These are phyloP conservation scores for Lipophrys pholis DNA, from an alignment of 2,113 vertebrate species.

Conservation along the genomic window DNA sequence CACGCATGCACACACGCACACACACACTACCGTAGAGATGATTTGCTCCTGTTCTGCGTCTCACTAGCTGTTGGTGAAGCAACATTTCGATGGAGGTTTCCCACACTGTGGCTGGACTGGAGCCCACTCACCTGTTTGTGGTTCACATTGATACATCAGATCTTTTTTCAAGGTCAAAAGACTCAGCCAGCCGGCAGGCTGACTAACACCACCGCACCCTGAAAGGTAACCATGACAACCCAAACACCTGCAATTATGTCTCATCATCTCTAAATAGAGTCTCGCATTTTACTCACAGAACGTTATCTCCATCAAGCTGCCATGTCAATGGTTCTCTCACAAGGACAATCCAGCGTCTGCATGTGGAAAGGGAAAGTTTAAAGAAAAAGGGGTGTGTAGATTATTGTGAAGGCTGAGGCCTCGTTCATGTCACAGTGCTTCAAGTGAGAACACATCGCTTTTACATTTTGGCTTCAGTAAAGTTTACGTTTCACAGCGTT, in stretches of 20 bases:
- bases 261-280: constrained; percentile 23
- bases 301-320: background rate
- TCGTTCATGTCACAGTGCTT: no score
- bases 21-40: background rate
- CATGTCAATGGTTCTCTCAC: background rate
- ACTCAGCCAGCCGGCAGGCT: constrained; percentile 46
- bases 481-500: no score
- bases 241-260: constrained; percentile 32
- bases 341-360: background rate
- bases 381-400: no score
- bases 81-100: constrained; percentile 62
- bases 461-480: no score
- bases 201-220: constrained; percentile 23
- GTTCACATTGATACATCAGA: constrained; percentile 51
- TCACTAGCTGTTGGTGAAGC: constrained; percentile 23
- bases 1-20: no score
- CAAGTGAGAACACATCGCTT: no score
- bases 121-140: constrained; percentile 59
- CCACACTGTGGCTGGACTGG: constrained; percentile 37
- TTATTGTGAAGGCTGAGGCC: no score
- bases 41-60: constrained; percentile 12
- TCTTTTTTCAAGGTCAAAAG: constrained; percentile 66
- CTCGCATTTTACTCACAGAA: background rate
- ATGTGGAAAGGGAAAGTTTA: no score
- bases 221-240: constrained; percentile 57